Evolutionary conservation across 2,797 vertebrate genomes (phyloP), one percentile per base, ranked within the genome.

Genomic region (Poeciliopsis gracilis): DNA sequence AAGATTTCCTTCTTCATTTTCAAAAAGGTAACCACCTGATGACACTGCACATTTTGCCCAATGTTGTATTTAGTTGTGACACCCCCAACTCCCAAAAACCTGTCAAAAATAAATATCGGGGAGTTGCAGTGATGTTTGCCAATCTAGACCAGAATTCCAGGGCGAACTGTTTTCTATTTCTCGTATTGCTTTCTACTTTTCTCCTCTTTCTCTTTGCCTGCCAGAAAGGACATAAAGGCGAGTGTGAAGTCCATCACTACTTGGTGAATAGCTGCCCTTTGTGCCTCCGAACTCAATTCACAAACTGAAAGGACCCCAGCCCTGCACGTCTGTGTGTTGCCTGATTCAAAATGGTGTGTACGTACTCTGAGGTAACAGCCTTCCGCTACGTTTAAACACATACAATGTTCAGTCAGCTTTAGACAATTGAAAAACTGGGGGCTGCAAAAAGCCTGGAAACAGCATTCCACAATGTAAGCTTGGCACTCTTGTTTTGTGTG

Each of bases 241-340:
- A 84, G 91, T 89, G 90, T 91, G 92, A 93, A 93, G 94, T 93
- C 93, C 93, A 93, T 93, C 94, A 94, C 91, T 89, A 84, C 81
- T 86, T 89, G 87, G 82, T 94, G 93, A 95, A 95, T 94, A 93
- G 94, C 90, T 72, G 93, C 83, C 88, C 89, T 92, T 91, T 95
- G 88, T 94, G 89, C 84, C 91, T 90, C 94, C 83, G 84, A 93
- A 93, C 93, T 92, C 93, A 93, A 95, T 95, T 94, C 94, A 94
- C 77, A 84, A 76, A 77, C 82, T 92, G 90, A 94, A 93, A 94
- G 91, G 91, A 93, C 90, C 90, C 90, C 72, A 66, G 88, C 80
- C 84, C 90, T 86, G 89, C 87, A 93, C 86, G 90, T 91, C 89
- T 86, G 89, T 89, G 71, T 83, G 87, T 83, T 91, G 92, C 92